A percentile compares a stretch with the other conserved stretches of the same genome.
Conservation (phyloP, 1,140 invertebrate genomes). For the Drosophila nikananu region DNA sequence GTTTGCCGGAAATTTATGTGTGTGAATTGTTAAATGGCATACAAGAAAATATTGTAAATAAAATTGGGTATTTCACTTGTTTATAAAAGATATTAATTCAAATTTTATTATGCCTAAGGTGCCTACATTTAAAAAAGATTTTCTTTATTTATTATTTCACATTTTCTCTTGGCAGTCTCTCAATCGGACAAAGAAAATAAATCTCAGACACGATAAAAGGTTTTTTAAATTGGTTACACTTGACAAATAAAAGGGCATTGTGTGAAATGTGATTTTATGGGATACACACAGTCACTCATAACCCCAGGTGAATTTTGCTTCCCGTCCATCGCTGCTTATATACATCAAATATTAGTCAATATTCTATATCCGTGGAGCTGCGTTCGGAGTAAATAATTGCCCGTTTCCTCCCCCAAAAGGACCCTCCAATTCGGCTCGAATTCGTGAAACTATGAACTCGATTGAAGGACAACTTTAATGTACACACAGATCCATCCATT, state of each 20-base stretch:
- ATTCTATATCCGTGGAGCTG: slow-evolving; percentile 23
- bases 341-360: slow-evolving; percentile 43
- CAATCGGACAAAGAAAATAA: not conserved
- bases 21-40: slow-evolving; percentile 21
- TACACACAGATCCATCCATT: slow-evolving; percentile 35
- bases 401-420: slow-evolving; percentile 8
- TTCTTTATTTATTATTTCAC: not conserved
- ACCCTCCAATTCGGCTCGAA: slow-evolving; percentile 3
- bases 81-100: not conserved
- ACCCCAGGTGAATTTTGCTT: slow-evolving; percentile 11
- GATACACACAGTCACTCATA: not conserved
- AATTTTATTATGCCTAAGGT: not conserved
- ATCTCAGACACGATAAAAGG: not conserved
- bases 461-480: slow-evolving; percentile 44
- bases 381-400: slow-evolving; percentile 25
- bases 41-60: not conserved
- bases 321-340: slow-evolving; percentile 3
- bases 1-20: slow-evolving; percentile 13
- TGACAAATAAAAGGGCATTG: not conserved
- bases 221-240: slow-evolving; percentile 2
- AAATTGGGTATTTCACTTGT: not conserved
- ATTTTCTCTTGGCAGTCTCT: no score
- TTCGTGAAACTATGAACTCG: slow-evolving; percentile 43
- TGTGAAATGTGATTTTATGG: not conserved
- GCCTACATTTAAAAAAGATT: not conserved